A percentile compares a stretch with the other conserved stretches of the same genome.
Conservation (phyloP, 2,888 invertebrate genomes). For the Spilarctia lutea region DNA sequence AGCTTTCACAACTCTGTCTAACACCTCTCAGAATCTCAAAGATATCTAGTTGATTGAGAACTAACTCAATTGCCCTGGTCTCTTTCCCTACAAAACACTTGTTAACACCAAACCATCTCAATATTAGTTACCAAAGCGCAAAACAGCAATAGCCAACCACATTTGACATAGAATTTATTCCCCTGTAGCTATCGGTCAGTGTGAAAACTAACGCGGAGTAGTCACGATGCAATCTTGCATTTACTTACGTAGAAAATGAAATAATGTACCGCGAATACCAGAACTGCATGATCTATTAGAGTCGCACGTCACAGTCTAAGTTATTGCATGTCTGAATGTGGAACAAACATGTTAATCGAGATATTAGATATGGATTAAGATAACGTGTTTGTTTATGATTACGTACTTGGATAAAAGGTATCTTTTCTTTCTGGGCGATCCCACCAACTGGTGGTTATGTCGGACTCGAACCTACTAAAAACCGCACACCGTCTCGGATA, state of each 20-base stretch:
- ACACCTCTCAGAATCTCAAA: background rate
- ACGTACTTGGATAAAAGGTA: background rate
- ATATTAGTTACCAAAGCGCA: background rate
- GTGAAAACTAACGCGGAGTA: constrained; percentile 58
- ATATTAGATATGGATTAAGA: background rate
- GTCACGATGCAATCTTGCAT: constrained; percentile 58
- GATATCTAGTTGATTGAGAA: constrained; percentile 26
- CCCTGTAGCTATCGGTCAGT: constrained; percentile 68
- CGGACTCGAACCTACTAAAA: too few species aligned
- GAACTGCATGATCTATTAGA: constrained; percentile 27
- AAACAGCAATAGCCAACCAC: constrained; percentile 16
- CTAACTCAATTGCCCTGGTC: constrained; percentile 35
- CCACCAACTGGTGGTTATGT: too few species aligned
- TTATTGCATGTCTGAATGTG: background rate
- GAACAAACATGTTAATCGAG: background rate
- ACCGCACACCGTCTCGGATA: too few species aligned
- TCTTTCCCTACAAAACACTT: constrained; percentile 29
- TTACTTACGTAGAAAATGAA: constrained; percentile 48
- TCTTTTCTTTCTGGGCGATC: too few species aligned
- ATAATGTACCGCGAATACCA: constrained; percentile 42
- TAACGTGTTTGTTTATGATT: background rate
- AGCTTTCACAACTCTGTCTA: too few species aligned
- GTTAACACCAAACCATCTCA: constrained; percentile 39
- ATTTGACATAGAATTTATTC: constrained; percentile 52
- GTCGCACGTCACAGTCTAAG: background rate